Evolutionary conservation across 1,140 invertebrate species (phyloP), one percentile per base, ranked within the genome.

Genomic region (Cydia splendana): DNA sequence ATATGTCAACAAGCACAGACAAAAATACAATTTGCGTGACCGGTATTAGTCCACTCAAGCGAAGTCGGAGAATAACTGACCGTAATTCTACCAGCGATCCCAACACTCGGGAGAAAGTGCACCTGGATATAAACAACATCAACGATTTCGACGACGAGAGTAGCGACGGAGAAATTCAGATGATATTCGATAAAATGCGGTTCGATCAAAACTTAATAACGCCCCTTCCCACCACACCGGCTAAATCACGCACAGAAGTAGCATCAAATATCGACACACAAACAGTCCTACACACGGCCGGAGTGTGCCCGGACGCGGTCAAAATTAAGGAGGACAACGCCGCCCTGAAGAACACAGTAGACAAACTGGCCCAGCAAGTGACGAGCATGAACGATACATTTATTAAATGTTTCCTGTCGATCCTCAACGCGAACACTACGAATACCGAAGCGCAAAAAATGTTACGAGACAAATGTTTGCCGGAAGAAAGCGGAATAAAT

Each of bases 101-200:
- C 15, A 28, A 75, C 38, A 42, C 62, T 51, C 71, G 82, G 74
- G 81, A 88, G 81, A 84, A 79, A 75, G 77, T 76, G 78, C 85
- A 83, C 75, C 76, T 89, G 67, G 84, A 87, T 76, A 62, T 81
- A 18, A 87, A 88, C 74, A 88, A 81, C 75, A 89, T 85, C 79
- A 84, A 79, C 20, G 83, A 85, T 75, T 34, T 82, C 45, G 75
- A 65, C 65, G 78, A 82, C 18, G 82, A 84, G 48, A 80, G 57
- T 38, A 81, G 69, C 77, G 89, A 92, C 82, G 30, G 18, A 75
- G 91, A 93, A 85, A 81, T 93, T 48, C 85, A 88, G 78, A 85
- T 78, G 76, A 93, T 91, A 80, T 84, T 93, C 76, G 84, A 76
- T 73, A 78, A 75, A 20, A 91, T 91, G 89, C 79, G 83, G 75